Conservation (phyloP, 2,113 vertebrate species). For the Agelaius tricolor region DNA sequence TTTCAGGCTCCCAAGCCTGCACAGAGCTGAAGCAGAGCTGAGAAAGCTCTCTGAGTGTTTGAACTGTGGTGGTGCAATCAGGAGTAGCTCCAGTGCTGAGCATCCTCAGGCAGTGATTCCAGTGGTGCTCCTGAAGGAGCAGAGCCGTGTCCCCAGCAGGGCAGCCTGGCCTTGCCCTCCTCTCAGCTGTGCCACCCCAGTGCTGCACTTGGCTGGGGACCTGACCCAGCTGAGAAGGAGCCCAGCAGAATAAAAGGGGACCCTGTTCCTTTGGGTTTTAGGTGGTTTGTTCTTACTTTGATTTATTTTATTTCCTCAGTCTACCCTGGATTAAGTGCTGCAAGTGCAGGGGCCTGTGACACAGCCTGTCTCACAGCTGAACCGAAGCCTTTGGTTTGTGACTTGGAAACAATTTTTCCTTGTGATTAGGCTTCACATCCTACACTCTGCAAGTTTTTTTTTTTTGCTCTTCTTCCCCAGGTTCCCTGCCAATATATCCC, state of each 20-base stretch:
- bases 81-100: neutral
- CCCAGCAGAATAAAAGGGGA: neutral
- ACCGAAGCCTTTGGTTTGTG: neutral
- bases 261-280: neutral
- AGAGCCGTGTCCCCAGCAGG: accelerated
- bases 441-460: neutral
- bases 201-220: neutral
- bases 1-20: neutral
- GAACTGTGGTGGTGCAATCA: neutral
- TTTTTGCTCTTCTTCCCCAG: neutral
- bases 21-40: neutral
- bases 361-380: neutral
- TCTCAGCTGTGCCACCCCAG: neutral
- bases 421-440: neutral
- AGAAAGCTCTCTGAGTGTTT: neutral
- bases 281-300: neutral
- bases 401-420: neutral
- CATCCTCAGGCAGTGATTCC: neutral
- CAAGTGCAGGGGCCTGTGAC: neutral
- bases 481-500: neutral
- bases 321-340: neutral
- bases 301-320: neutral
- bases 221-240: neutral
- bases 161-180: neutral
- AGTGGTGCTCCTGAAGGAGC: neutral